Evolutionary conservation across 2,888 invertebrate species (phyloP).

Genomic region (Cantharis nigra): DNA sequence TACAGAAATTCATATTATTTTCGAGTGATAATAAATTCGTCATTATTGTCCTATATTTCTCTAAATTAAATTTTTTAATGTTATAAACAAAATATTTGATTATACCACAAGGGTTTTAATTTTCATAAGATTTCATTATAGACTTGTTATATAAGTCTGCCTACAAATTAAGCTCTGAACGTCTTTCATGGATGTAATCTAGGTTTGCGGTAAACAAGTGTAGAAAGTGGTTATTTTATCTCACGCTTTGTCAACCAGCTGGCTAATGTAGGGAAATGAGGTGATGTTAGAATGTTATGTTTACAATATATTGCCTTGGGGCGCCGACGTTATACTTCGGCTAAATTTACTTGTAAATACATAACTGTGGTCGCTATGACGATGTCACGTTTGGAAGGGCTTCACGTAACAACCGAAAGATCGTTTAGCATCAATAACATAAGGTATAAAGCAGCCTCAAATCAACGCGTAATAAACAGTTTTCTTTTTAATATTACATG

Average conservation of each 20-base stretch:
- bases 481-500: neutral
- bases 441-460: neutral
- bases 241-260: conserved; percentile 20
- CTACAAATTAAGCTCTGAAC: conserved; percentile 12
- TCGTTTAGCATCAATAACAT: neutral
- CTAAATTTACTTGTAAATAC: conserved; percentile 24
- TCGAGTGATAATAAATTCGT: too few relatives aligned
- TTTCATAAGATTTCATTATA: neutral
- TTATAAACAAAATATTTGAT: neutral
- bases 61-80: neutral
- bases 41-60: neutral
- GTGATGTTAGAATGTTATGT: conserved; percentile 21
- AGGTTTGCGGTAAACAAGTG: conserved; percentile 17
- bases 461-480: neutral
- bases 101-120: neutral
- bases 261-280: conserved; percentile 24
- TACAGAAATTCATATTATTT: too few relatives aligned
- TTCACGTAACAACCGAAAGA: conserved; percentile 11
- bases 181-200: conserved; percentile 6
- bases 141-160: neutral
- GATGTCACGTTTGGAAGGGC: conserved; percentile 14
- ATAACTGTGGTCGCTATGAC: conserved; percentile 18
- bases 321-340: conserved; percentile 11
- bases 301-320: conserved; percentile 23
- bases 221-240: conserved; percentile 17